Base-by-base conservation (phyloP, 2,888 invertebrate species). In the Metallyticus violacea region DNA sequence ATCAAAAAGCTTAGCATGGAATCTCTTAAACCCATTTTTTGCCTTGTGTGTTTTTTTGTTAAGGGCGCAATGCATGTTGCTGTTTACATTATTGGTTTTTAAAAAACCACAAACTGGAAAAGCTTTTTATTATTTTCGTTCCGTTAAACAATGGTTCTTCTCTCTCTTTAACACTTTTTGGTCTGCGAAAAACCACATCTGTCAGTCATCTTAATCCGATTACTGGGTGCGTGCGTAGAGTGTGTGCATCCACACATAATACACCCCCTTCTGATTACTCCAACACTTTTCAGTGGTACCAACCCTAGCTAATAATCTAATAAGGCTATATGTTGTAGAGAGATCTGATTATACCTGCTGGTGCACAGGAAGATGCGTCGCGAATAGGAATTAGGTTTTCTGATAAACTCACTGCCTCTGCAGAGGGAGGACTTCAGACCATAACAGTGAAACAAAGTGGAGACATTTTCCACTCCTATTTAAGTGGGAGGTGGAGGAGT, bases 381-480 rank as follows among this genome's bases (percentile, higher is more conserved):
- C 6, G 81, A 81, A 81, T 81, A 81, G 81, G 40, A 81, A 81
- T 81, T 81, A 81, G 81, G 81, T 81, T 81, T 81, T 30, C 81
- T 81, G 81, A 81, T 81, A 81, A 81, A 81, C 81, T 81, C 40
- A 2, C 40, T 62, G 40, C 40, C 3, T 62, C 15, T 62, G 40
- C 40, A 9, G 40, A 62, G 40, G 40, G 40, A 40, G 40, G 15
- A 40, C 9, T 40, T 15, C 9, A 9, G 9, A 40, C 81, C 29
- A 25, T 81, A 81, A 81, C 81, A 81, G 25, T 26, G 81, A 29
- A 40, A 81, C 81, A 40, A 81, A 81, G 40, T 81, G 81, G 81
- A 81, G 81, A 81, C 81, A 81, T 29, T 81, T 81, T 81, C 81
- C 81, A 81, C 30, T 81, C 40, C 81, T 81, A 81, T 81, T 81